A percentile compares a stretch with the other conserved stretches of the same genome.
Evolutionary conservation across 2,797 vertebrate species (phyloP).

Genomic region (Manis javanica): DNA sequence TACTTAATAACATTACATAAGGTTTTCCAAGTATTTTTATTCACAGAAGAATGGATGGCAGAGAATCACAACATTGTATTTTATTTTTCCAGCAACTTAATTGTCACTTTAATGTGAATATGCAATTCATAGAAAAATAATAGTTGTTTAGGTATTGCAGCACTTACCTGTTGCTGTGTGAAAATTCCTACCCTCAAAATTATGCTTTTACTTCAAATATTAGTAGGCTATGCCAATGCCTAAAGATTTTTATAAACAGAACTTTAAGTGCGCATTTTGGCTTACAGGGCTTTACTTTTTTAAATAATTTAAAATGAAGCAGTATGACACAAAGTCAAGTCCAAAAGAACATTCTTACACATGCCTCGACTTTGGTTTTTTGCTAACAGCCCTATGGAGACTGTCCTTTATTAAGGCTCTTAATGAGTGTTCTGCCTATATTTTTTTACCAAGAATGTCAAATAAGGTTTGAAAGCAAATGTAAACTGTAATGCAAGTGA

Average conservation of each 20-base stretch:
- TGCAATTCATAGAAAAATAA: constrained; percentile 69
- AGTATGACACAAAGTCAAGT: constrained; percentile 46
- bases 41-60: constrained; percentile 71
- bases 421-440: constrained; percentile 87
- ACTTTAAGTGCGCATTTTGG: constrained; percentile 64
- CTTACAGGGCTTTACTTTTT: constrained; percentile 48
- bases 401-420: constrained; percentile 88
- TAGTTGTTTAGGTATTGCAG: constrained; percentile 54
- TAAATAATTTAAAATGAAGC: constrained; percentile 61
- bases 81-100: constrained; percentile 72
- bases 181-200: constrained; percentile 70
- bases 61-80: constrained; percentile 66
- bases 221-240: neutral
- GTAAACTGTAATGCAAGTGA: constrained; percentile 83
- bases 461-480: constrained; percentile 86
- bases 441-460: constrained; percentile 85
- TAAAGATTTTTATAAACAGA: constrained; percentile 66
- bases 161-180: constrained; percentile 84
- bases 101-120: constrained; percentile 73
- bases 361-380: constrained; percentile 51
- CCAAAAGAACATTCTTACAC: constrained; percentile 54
- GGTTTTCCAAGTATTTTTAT: constrained; percentile 59
- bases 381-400: constrained; percentile 85
- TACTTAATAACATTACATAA: constrained; percentile 77
- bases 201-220: constrained; percentile 60